Evolutionary conservation across 2,113 vertebrate genomes (phyloP), one percentile per base, ranked within the genome.

Genomic region (Marcusenius ussheri): DNA sequence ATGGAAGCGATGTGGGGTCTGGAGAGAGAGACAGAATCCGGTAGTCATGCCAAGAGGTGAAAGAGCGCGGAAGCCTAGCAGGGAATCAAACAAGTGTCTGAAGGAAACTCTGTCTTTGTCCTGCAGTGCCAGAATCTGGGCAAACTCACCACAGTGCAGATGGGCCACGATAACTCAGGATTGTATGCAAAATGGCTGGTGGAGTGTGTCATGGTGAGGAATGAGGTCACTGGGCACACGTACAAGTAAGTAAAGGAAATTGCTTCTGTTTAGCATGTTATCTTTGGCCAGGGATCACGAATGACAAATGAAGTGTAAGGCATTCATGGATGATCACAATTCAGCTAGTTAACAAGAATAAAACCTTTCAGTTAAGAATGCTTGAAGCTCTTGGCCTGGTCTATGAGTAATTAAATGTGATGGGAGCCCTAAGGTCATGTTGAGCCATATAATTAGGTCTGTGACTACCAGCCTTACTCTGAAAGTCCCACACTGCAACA

Each of bases 141-240:
- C 42, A 99, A 99, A 91, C 96, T 99, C 93, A 99, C 98, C 91
- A 99, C 98, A 7, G 98, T 99, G 90, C 98, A 99, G 94, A 99
- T 99, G 95, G 98, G 98, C 92, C 98, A 99, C 27, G 98, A 99
- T 94, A 99, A 99, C 95, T 96, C 98, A 24, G 98, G 98, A 3
- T 95, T 99, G 51, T 99, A 99, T 86, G 98, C 98, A 83, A 99
- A 99, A 93, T 99, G 98, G 98, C 96, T 99, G 31, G 98, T 99
- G 92, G 98, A 99, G 94, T 97, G 94, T 86, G 97, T 99, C 85
- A 94, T 99, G 94, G 97, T 99, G 93, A 97, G 98, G 91, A 99
- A 99, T 85, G 98, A 98, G 95, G 98, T 99, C 95, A 99, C 98
- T 42, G 98, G 98, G 50, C 98, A 99, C 94, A 97, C 98, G 45